A percentile compares a stretch with the other conserved stretches of the same genome.
Evolutionary conservation across 2,113 vertebrate species (phyloP).

Genomic region (Ovis canadensis): DNA sequence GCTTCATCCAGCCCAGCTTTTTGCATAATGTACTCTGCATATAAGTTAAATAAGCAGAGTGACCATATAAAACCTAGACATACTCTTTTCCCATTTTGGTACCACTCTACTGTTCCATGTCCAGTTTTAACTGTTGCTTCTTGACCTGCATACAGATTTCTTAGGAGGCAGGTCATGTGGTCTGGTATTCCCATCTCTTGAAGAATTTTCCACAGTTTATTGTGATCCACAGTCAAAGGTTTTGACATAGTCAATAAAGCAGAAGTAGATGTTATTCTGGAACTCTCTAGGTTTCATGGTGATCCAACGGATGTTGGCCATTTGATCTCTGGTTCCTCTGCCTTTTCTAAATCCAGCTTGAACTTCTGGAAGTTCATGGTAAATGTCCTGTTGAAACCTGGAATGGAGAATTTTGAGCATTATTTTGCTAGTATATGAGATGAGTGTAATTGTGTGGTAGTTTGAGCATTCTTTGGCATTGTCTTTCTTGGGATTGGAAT

Average conservation of each 20-base stretch:
- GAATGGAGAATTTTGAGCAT: neutral
- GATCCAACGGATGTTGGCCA: neutral
- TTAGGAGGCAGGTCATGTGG: neutral
- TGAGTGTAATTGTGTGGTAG: neutral
- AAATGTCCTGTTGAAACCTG: neutral
- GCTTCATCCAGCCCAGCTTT: neutral
- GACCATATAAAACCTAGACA: neutral
- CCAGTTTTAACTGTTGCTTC: neutral
- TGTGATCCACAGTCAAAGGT: neutral
- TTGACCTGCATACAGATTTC: neutral
- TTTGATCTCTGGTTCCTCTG: neutral
- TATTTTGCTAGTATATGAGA: neutral
- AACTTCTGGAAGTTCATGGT: neutral
- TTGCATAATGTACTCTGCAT: neutral
- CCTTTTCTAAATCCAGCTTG: neutral
- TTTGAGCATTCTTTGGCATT: neutral
- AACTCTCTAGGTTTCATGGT: neutral
- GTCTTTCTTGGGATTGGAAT: neutral
- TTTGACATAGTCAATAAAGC: neutral
- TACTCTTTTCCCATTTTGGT: neutral
- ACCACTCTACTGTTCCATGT: neutral
- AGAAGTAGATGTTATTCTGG: neutral
- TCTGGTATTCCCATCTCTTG: neutral
- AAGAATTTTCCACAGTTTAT: neutral
- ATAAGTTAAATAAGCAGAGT: neutral